Conservation (phyloP, 1,140 invertebrate genomes). For the Muscidifurax raptorellus region DNA sequence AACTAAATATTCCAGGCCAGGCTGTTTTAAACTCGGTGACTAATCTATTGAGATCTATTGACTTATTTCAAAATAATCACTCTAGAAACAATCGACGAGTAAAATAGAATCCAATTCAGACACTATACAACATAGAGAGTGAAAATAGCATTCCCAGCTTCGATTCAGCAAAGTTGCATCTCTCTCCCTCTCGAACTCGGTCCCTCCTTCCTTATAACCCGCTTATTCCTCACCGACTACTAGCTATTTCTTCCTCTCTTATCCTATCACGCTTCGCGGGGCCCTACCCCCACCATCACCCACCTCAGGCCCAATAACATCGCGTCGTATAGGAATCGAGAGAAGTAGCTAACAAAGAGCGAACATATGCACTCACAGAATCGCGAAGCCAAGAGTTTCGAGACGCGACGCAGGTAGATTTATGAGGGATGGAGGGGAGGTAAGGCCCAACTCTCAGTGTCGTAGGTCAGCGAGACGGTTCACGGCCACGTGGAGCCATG, state of each 20-base stretch:
- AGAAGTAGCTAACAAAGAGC: conserved; percentile 28
- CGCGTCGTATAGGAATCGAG: neutral
- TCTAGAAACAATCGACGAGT: too few relatives aligned
- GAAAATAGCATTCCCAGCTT: too few relatives aligned
- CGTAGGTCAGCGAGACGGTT: conserved; percentile 72
- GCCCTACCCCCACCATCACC: neutral
- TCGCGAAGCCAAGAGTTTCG: conserved; percentile 54
- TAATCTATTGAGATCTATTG: too few relatives aligned
- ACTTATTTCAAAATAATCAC: too few relatives aligned
- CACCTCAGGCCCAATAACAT: neutral
- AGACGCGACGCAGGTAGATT: conserved; percentile 71
- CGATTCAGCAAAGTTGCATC: too few relatives aligned
- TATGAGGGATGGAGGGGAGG: conserved; percentile 67
- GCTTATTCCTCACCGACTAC: neutral
- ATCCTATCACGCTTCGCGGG: neutral
- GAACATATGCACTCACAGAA: conserved; percentile 55
- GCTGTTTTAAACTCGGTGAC: too few relatives aligned
- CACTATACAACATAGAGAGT: too few relatives aligned
- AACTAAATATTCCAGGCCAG: too few relatives aligned
- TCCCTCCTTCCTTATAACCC: neutral
- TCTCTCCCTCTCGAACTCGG: neutral
- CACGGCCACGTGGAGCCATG: conserved; percentile 64
- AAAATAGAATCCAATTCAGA: too few relatives aligned
- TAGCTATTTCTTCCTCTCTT: neutral
- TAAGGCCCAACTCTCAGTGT: conserved; percentile 60